phyloP scores from a whole-genome alignment of 2,113 vertebrate species.

The Hippoglossus stenolepis region DNA sequence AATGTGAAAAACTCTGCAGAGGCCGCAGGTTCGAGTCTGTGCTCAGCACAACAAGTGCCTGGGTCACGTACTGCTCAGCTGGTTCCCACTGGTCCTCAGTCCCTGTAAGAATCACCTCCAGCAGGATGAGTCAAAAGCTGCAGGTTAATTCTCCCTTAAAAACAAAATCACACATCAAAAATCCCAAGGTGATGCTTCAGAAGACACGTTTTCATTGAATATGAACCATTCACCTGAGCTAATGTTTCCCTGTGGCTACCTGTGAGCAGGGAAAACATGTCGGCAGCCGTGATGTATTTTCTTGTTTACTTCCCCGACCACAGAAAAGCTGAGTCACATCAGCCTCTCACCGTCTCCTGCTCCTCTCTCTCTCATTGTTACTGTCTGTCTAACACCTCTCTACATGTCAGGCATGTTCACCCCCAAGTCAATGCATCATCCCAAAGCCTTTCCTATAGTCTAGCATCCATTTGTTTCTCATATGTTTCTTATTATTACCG shows the following conservation, averaged over 20 bases:
- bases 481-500: constrained; percentile 3
- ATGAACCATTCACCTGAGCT: constrained; percentile 5
- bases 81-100: constrained; percentile 18
- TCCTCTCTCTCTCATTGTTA: constrained; percentile 32
- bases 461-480: not conserved
- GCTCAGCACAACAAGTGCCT: not conserved
- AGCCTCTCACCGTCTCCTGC: constrained; percentile 15
- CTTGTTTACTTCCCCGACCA: constrained; percentile 60
- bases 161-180: not conserved
- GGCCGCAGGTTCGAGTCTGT: not conserved
- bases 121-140: constrained; percentile 15
- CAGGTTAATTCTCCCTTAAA: not conserved
- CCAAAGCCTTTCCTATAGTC: not conserved
- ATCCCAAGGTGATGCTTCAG: not conserved
- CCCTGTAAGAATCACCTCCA: constrained; percentile 4
- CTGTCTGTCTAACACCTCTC: constrained; percentile 31
- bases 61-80: constrained; percentile 14
- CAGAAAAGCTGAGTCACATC: constrained; percentile 56
- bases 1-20: not conserved
- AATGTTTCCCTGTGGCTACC: not conserved
- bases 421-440: constrained; percentile 7
- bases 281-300: constrained; percentile 49
- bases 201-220: constrained; percentile 13
- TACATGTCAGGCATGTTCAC: constrained; percentile 5
- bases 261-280: constrained; percentile 4